phyloP scores from a whole-genome alignment of 2,797 vertebrate genomes.

The Acropternis orthonyx region DNA sequence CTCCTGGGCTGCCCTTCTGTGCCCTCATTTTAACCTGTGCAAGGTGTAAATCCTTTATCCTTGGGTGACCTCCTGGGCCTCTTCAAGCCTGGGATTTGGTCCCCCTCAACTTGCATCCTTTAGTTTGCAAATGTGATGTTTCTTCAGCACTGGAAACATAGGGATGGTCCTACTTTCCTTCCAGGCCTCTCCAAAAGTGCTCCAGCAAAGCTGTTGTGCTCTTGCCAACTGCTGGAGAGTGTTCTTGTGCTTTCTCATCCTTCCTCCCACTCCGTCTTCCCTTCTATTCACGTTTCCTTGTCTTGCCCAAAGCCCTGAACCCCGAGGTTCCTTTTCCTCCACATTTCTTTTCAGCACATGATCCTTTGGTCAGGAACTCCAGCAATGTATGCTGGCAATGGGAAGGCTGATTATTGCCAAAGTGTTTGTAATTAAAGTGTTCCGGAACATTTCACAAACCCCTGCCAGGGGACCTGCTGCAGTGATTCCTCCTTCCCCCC shows the following conservation, averaged over 20 bases:
- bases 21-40: not conserved
- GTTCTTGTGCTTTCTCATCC: not conserved
- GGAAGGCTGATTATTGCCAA: not conserved
- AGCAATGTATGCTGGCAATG: not conserved
- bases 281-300: not conserved
- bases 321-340: not conserved
- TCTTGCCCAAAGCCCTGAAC: not conserved
- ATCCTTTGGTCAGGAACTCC: not conserved
- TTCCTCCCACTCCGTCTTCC: not conserved
- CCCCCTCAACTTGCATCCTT: not conserved
- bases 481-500: not conserved
- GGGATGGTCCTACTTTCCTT: not conserved
- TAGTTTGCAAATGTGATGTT: fast-evolving
- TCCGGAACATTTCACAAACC: constrained; percentile 4
- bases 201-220: not conserved
- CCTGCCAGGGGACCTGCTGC: not conserved
- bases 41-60: not conserved
- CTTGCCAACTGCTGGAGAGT: not conserved
- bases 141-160: not conserved
- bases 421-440: not conserved
- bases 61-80: not conserved
- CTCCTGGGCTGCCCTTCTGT: not conserved
- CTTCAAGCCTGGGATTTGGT: not conserved
- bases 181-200: not conserved
- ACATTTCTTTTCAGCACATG: not conserved